Base-by-base conservation (phyloP, 2,797 vertebrate species). In the Dicrostonyx torquatus region DNA sequence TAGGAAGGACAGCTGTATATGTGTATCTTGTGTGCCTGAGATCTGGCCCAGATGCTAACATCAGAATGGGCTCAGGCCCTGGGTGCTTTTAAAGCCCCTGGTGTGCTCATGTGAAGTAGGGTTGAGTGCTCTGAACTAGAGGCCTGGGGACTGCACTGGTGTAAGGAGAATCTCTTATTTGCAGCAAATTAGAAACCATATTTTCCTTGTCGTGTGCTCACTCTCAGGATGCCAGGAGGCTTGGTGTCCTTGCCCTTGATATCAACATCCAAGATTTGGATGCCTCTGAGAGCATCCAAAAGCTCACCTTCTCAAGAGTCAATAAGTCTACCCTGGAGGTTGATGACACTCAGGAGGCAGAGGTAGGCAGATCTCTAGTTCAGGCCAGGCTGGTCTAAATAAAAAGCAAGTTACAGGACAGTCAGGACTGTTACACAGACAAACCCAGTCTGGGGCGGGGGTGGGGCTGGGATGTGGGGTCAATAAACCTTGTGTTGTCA, bases 11-110 rank as follows among this genome's bases (percentile, higher is more conserved):
- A 79, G 37, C 53, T 73, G n/a, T 34, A 7, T 43, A 17, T 73
- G n/a, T 14, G 4, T 37, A 26, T 70, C 12, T 73, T 20, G 48
- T 48, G 37, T 2, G 15, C 68, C 48, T 29, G 20, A 93, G 17
- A 64, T 45, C 64, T 43, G 79, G 20, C 34, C 62, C 53, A 78
- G 90, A 77, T 73, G 9, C 12, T 2, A 17, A 60, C 0, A 12
- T 64, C 6, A 55, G 11, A 45, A 34, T 6, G 6, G 55, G 20
- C 13, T 70, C 0, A 2, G 72, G 18, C 31, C 5, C 2, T 0
- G 29, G 34, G 18, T 40, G 29, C 29, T 88, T 53, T 40, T 43
- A 14, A 88, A 48, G n/a, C 45, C 24, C n/a, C 43, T 5, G 0
- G 0, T 34, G 18, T 45, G 89, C 55, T 90, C 31, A 0, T 0